Evolutionary conservation across 2,113 vertebrate genomes (phyloP).

Genomic region (Ageneiosus marmoratus): DNA sequence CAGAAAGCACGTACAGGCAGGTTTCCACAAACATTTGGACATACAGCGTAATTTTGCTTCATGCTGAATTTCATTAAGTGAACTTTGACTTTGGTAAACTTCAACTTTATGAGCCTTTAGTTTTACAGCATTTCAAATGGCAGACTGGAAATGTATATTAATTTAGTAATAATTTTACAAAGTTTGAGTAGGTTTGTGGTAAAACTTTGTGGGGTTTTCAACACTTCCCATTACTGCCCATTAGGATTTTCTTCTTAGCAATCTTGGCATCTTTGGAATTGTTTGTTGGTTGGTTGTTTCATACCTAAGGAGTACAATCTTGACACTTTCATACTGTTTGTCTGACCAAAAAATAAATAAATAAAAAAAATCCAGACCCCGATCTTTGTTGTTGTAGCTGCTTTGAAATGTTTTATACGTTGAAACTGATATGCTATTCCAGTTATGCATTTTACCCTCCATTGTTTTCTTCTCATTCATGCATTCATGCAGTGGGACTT

Average conservation of each 20-base stretch:
- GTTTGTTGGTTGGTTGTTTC: constrained; percentile 57
- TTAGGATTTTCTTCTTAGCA: neutral
- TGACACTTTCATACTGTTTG: neutral
- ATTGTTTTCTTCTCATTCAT: constrained; percentile 1
- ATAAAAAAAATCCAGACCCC: neutral
- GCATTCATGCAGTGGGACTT: constrained; percentile 74
- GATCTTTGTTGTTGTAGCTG: neutral
- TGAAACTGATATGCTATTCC: neutral
- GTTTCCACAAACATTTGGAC: neutral
- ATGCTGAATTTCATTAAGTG: too few relatives aligned
- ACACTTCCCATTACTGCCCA: too few relatives aligned
- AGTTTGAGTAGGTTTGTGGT: too few relatives aligned
- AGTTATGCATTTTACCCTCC: neutral
- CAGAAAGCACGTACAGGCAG: neutral
- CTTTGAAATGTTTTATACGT: neutral
- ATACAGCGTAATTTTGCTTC: neutral
- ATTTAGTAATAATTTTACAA: neutral
- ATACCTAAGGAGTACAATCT: constrained; percentile 44
- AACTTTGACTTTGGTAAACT: neutral
- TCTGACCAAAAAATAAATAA: neutral
- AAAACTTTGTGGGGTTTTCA: too few relatives aligned
- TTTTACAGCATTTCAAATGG: neutral
- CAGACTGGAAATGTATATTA: neutral
- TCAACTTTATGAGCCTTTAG: neutral
- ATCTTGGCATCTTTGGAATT: constrained; percentile 14